Evolutionary conservation across 2,113 vertebrate genomes (phyloP).

Genomic region (Ibidorhyncha struthersii): DNA sequence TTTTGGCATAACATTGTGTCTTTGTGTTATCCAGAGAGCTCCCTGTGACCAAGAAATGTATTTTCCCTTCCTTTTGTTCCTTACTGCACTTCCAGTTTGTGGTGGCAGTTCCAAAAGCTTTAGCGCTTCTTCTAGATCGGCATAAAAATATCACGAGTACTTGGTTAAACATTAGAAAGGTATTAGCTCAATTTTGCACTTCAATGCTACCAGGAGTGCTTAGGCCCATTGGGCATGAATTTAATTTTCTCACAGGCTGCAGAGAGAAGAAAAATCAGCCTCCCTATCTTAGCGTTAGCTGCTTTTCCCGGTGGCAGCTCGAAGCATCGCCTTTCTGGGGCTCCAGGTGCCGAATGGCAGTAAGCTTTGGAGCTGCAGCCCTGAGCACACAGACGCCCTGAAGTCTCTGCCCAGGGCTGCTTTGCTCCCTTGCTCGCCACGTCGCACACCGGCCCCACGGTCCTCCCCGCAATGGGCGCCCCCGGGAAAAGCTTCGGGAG

Average conservation of each 20-base stretch:
- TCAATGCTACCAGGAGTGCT: slow-evolving; percentile 39
- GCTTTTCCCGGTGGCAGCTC: neutral
- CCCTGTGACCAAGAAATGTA: neutral
- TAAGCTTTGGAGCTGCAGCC: neutral
- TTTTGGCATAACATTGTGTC: neutral
- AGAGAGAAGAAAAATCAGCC: neutral
- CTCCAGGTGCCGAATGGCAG: neutral
- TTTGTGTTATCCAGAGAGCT: neutral
- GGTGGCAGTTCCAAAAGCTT: neutral
- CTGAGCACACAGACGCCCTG: neutral
- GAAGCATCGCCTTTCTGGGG: neutral
- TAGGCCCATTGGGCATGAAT: slow-evolving; percentile 64
- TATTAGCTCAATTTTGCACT: slow-evolving; percentile 68
- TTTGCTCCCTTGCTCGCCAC: rapidly evolving
- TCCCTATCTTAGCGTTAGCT: neutral
- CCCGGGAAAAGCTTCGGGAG: neutral
- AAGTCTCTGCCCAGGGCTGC: neutral
- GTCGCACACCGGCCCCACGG: neutral
- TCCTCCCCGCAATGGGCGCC: neutral
- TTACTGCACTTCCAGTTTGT: neutral
- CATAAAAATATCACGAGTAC: slow-evolving; percentile 14
- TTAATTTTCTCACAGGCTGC: slow-evolving; percentile 61
- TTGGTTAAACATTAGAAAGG: slow-evolving; percentile 62
- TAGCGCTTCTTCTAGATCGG: neutral
- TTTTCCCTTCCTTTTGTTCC: neutral